A percentile compares a stretch with the other conserved stretches of the same genome.
phyloP scores from a whole-genome alignment of 2,797 vertebrate species.

The Bradypodion pumilum region DNA sequence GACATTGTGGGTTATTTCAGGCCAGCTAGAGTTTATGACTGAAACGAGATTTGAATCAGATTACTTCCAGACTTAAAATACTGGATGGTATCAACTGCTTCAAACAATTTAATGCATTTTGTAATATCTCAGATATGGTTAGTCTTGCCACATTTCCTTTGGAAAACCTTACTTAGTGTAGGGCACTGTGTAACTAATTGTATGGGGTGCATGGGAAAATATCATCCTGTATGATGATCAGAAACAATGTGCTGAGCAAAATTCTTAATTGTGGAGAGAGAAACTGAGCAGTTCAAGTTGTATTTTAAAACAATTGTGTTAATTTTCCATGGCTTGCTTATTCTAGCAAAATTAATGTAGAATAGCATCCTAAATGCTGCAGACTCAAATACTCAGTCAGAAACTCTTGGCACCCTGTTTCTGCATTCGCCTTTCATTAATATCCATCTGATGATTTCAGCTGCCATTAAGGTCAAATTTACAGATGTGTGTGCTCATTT shows the following conservation, averaged over 20 bases:
- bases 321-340: conserved; percentile 37
- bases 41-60: neutral
- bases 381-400: conserved; percentile 14
- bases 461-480: neutral
- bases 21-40: neutral
- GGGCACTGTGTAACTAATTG: no score
- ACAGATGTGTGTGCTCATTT: conserved; percentile 24
- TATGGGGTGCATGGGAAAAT: neutral
- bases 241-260: conserved; percentile 29
- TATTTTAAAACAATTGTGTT: conserved; percentile 38
- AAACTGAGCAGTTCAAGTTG: conserved; percentile 17
- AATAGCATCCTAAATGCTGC: conserved; percentile 28
- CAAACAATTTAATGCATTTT: neutral
- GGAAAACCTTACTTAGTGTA: neutral
- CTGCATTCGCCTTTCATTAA: neutral
- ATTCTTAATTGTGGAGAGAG: conserved; percentile 1
- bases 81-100: neutral
- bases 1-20: no score
- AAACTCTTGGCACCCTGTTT: conserved; percentile 29
- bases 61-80: neutral
- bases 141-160: neutral
- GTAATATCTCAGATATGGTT: neutral
- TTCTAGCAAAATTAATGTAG: conserved; percentile 49
- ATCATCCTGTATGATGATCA: neutral
- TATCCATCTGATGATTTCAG: neutral